Evolutionary conservation across 2,888 invertebrate genomes (phyloP), one percentile per base, ranked within the genome.

Genomic region (Calameuta pallipes): DNA sequence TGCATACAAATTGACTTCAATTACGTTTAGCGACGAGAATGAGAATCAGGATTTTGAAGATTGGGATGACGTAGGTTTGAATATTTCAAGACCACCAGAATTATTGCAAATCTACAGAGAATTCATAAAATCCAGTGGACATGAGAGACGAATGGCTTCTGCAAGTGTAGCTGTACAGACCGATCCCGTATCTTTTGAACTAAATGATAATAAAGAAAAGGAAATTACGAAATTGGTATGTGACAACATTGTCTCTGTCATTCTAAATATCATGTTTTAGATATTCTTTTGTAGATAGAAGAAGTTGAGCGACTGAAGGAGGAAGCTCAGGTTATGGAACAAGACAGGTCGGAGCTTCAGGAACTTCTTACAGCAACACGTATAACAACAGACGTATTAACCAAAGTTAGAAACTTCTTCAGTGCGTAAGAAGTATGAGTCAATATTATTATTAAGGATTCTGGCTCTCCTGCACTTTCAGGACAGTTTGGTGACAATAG

Each of bases 1-100:
- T 89, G 95, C 96, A 80, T 97, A 97, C 90, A 97, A 97, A 91
- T 92, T 97, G 34, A 97, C 97, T 4, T 96, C 97, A 0, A 97
- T 97, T 81, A 97, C 97, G 75, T 97, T 97, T 92, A 95, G 97
- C 69, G 97, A 97, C 93, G 97, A 97, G 93, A 97, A 97, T 93
- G 96, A 96, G 88, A 94, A 96, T 90, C 97, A 97, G 95, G 97
- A 97, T 92, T 97, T 97, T 92, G 97, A 97, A 92, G 96, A 97
- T 89, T 97, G 97, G 97, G 97, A 97, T 91, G 97, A 97, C 92
- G 97, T 97, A 23, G 97, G 97, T 0, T 92, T 97, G 73, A 97
- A 97, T 90, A 96, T 96, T 91, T 94, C 96, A 0, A 95, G 96
- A 85, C 97, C 97, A 36, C 94, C 95, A 0, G 95, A 95, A 84